Conservation (phyloP, 2,113 vertebrate genomes). For the Peromyscus californicus region DNA sequence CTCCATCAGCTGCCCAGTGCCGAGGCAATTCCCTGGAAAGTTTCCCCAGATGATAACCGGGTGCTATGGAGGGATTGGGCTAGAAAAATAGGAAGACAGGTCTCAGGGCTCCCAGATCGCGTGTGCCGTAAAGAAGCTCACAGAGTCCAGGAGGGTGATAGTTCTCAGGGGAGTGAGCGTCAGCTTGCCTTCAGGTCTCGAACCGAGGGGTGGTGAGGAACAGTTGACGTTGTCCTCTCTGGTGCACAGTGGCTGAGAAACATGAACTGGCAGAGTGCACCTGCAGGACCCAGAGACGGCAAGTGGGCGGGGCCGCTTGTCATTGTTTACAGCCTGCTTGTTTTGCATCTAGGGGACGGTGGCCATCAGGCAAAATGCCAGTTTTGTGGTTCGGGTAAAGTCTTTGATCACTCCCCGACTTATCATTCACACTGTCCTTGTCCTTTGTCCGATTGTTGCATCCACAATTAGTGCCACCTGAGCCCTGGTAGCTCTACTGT, state of each 20-base stretch:
- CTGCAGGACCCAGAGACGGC: background rate
- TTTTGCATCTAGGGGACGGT: background rate
- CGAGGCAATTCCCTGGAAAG: background rate
- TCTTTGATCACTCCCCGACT: background rate
- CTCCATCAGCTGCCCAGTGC: background rate
- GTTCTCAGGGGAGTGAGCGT: background rate
- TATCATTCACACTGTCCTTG: background rate
- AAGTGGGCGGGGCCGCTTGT: background rate
- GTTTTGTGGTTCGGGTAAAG: background rate
- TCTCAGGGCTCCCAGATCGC: background rate
- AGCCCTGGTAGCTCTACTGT: background rate
- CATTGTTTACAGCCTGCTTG: background rate
- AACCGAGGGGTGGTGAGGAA: background rate
- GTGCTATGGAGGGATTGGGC: background rate
- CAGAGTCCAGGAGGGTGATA: rapidly evolving
- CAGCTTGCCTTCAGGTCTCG: background rate
- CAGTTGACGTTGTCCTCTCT: background rate
- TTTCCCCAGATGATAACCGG: background rate
- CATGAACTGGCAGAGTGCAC: rapidly evolving
- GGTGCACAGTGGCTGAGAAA: background rate
- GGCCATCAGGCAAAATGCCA: background rate
- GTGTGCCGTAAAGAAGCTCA: background rate
- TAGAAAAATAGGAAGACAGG: background rate
- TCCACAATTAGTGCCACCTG: background rate
- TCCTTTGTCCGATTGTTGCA: background rate